phyloP scores from a whole-genome alignment of 64 coral and sea anemone genomes.

The Montipora cactus region DNA sequence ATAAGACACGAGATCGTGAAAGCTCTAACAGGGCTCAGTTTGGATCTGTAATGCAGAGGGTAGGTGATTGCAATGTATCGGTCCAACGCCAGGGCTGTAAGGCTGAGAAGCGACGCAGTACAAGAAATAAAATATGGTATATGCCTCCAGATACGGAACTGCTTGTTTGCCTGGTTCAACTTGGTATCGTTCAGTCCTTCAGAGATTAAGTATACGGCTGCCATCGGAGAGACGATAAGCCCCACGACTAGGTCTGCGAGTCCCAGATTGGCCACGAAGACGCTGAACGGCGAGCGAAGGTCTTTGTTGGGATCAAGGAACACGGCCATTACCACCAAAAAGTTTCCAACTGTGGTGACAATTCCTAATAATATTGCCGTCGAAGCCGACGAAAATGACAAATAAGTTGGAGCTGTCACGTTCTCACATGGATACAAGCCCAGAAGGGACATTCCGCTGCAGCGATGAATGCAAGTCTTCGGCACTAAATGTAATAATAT shows the following conservation, averaged over 20 bases:
- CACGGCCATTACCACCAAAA: slow-evolving; percentile 49
- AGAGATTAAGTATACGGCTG: slow-evolving; percentile 15
- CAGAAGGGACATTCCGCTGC: background rate
- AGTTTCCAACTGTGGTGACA: slow-evolving; percentile 40
- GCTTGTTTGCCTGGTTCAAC: background rate
- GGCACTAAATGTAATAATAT: no score
- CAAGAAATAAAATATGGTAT: slow-evolving; percentile 78
- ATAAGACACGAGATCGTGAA: slow-evolving; percentile 43
- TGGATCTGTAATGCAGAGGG: slow-evolving; percentile 65
- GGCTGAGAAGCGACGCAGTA: slow-evolving; percentile 67
- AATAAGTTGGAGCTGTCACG: background rate
- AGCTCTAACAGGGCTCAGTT: slow-evolving; percentile 39
- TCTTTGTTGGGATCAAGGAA: slow-evolving; percentile 54
- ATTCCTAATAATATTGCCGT: slow-evolving; percentile 17
- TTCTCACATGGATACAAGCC: background rate
- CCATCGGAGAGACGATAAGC: slow-evolving; percentile 34
- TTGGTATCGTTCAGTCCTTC: slow-evolving; percentile 18
- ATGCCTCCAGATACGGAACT: background rate
- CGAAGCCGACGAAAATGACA: slow-evolving; percentile 43
- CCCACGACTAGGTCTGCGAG: slow-evolving; percentile 49
- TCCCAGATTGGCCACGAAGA: slow-evolving; percentile 57
- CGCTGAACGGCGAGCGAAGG: slow-evolving; percentile 54
- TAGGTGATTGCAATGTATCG: slow-evolving; percentile 71
- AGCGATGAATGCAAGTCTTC: no score
- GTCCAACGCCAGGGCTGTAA: slow-evolving; percentile 65